phyloP scores from a whole-genome alignment of 1,140 invertebrate species.

The Leptinotarsa lineolata region DNA sequence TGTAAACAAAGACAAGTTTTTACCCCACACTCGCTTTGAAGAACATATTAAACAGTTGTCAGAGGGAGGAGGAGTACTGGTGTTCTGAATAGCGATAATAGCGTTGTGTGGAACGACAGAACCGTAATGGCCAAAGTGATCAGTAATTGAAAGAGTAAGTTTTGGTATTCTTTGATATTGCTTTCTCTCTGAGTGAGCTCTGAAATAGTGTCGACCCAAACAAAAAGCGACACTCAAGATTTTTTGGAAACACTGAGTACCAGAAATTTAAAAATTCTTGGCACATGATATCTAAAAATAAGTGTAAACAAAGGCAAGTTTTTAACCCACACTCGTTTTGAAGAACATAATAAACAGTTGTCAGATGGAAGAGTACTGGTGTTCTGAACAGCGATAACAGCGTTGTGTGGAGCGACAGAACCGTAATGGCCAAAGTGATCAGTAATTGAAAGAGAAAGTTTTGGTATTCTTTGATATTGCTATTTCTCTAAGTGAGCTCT shows the following conservation, averaged over 20 bases:
- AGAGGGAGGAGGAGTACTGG: not conserved
- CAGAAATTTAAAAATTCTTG: conserved; percentile 24
- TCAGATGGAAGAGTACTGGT: not conserved
- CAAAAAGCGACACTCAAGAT: not conserved
- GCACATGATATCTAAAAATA: conserved; percentile 22
- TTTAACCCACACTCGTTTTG: conserved; percentile 9
- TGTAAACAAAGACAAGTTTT: conserved; percentile 25
- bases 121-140: not conserved
- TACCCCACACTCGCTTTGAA: conserved; percentile 4
- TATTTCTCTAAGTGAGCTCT: too few relatives aligned
- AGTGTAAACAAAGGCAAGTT: conserved; percentile 23
- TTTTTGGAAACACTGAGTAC: not conserved
- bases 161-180: too few relatives aligned
- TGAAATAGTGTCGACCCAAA: too few relatives aligned
- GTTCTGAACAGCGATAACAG: not conserved
- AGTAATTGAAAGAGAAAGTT: too few relatives aligned
- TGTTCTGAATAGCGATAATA: not conserved
- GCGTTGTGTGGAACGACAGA: not conserved
- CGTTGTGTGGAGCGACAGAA: not conserved
- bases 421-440: not conserved
- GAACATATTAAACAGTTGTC: not conserved
- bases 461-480: too few relatives aligned
- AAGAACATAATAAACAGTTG: conserved; percentile 1
- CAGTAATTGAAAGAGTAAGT: too few relatives aligned
- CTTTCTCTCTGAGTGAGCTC: too few relatives aligned